Conservation (phyloP, 1,140 invertebrate genomes). For the Lerema accius region DNA sequence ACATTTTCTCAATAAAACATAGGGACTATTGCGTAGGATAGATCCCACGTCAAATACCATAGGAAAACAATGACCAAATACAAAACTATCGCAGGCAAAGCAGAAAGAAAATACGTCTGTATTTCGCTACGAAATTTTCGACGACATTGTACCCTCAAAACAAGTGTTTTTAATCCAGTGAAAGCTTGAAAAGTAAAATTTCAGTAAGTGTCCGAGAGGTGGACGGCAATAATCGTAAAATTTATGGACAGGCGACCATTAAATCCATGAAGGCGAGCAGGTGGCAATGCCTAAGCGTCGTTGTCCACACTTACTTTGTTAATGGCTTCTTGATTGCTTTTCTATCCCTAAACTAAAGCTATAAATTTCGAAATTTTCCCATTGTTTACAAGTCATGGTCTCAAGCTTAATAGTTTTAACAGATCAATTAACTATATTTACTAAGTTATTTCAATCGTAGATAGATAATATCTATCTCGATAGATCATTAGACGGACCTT, state of each 20-base stretch:
- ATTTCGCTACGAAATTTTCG: no score
- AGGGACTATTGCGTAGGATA: no score
- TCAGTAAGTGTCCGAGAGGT: slow-evolving; percentile 31
- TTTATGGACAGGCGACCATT: slow-evolving; percentile 48
- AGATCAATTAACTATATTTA: not conserved
- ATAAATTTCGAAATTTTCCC: slow-evolving; percentile 53
- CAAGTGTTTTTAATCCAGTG: slow-evolving; percentile 2
- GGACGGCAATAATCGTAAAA: slow-evolving; percentile 33
- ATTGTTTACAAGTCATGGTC: slow-evolving; percentile 45
- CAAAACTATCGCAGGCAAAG: no score
- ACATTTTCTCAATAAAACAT: slow-evolving; percentile 10
- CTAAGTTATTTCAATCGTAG: no score
- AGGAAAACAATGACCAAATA: no score
- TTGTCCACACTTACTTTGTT: slow-evolving; percentile 57
- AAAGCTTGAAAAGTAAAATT: slow-evolving; percentile 20
- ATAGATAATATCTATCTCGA: no score
- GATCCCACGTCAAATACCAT: no score
- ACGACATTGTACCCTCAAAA: no score
- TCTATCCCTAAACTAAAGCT: slow-evolving; percentile 60
- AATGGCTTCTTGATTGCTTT: slow-evolving; percentile 74
- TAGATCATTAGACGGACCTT: no score
- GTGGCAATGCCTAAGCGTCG: slow-evolving; percentile 46
- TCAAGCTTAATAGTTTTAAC: slow-evolving; percentile 17
- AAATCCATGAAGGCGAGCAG: slow-evolving; percentile 52
- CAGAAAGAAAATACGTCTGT: no score